A percentile compares a stretch with the other conserved stretches of the same genome.
Conservation (phyloP, 2,797 vertebrate species). For the Bradypodion pumilum region DNA sequence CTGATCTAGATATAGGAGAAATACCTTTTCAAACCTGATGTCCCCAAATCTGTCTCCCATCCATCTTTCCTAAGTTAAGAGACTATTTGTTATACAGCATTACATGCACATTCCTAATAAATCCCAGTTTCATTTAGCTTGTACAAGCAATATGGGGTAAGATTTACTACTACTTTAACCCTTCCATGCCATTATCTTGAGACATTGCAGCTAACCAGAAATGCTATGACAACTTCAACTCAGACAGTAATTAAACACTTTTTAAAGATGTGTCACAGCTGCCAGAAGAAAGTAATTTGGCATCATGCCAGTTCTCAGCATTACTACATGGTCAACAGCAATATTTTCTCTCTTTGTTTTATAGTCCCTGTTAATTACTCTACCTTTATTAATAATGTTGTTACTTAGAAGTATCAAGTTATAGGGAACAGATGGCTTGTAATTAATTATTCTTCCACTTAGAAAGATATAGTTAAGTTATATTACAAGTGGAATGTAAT, state of each 20-base stretch:
- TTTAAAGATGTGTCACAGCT: constrained; percentile 14
- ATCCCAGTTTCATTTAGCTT: not conserved
- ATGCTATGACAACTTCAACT: constrained; percentile 33
- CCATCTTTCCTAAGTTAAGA: not conserved
- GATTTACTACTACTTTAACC: not conserved
- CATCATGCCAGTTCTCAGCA: not conserved
- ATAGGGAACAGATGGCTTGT: too few relatives aligned
- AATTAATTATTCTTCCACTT: too few relatives aligned
- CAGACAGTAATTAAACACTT: constrained; percentile 43
- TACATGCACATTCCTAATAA: not conserved
- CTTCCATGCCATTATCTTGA: not conserved
- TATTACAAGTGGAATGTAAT: too few relatives aligned
- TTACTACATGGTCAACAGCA: not conserved
- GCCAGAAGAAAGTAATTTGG: constrained; percentile 26
- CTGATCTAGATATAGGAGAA: not conserved
- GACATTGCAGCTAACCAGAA: constrained; percentile 41
- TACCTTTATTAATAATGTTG: constrained; percentile 2
- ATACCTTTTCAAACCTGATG: not conserved
- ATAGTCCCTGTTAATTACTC: constrained; percentile 2
- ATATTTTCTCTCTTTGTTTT: not conserved
- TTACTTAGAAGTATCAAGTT: not conserved
- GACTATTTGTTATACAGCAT: not conserved
- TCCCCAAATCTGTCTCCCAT: not conserved
- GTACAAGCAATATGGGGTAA: not conserved
- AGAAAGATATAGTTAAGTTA: too few relatives aligned